These are phyloP conservation scores for Heliconius ismenius DNA, from an alignment of 2,888 invertebrate genomes.

Conservation along the genomic window DNA sequence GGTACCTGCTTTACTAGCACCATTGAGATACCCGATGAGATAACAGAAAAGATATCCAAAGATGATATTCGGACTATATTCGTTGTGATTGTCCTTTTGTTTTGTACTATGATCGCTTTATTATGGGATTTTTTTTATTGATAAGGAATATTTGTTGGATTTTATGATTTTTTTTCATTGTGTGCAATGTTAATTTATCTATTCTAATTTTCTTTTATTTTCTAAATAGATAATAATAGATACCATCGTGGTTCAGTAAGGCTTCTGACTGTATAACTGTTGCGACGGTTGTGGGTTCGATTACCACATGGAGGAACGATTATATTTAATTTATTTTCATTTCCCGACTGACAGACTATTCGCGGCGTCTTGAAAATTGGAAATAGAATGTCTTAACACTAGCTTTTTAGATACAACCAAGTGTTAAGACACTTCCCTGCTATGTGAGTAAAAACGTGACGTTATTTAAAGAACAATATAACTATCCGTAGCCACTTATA, in stretches of 20 bases:
- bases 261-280: too few species aligned
- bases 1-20: constrained; percentile 19
- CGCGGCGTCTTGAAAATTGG: not conserved
- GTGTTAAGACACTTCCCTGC: not conserved
- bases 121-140: constrained; percentile 4
- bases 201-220: too few species aligned
- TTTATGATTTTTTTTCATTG: too few species aligned
- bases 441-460: not conserved
- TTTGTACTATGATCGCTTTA: constrained; percentile 24
- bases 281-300: too few species aligned
- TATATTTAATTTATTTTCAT: not conserved
- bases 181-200: too few species aligned
- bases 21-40: constrained; percentile 20
- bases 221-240: too few species aligned
- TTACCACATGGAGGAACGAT: too few species aligned
- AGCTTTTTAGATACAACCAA: not conserved
- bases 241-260: too few species aligned
- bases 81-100: constrained; percentile 15
- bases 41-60: constrained; percentile 38
- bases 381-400: not conserved
- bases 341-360: not conserved
- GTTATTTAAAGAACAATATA: not conserved
- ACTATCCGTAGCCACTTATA: constrained; percentile 1
- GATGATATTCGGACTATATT: constrained; percentile 17
- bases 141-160: not conserved